Conservation (phyloP, 2,113 vertebrate genomes). For the Mesoclemmys tuberculata region DNA sequence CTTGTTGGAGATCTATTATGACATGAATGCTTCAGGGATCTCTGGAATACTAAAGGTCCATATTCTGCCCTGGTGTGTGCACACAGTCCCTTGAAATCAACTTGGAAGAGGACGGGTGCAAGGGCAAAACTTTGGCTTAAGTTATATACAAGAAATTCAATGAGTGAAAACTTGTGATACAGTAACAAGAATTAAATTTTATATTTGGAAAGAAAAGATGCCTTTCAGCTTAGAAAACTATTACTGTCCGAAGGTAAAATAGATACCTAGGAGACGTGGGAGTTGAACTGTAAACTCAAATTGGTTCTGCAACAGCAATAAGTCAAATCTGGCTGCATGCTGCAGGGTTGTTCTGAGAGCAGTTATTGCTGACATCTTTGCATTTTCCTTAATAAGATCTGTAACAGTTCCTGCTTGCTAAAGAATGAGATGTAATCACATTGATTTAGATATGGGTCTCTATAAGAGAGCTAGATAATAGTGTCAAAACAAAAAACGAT, state of each 20-base stretch:
- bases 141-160: background rate
- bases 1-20: background rate
- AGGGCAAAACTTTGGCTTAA: background rate
- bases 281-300: fast-evolving
- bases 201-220: fast-evolving
- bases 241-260: background rate
- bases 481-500: fast-evolving
- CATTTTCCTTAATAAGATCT: background rate
- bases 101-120: background rate
- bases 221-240: fast-evolving
- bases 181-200: too few species aligned
- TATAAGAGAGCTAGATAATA: fast-evolving
- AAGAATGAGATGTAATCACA: background rate
- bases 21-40: background rate
- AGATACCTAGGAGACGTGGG: background rate
- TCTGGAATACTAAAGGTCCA: background rate
- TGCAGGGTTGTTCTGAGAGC: background rate
- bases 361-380: background rate
- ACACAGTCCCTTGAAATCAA: background rate
- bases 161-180: background rate
- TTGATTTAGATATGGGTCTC: fast-evolving
- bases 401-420: background rate
- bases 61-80: background rate
- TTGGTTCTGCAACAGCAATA: fast-evolving
- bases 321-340: background rate